phyloP scores from a whole-genome alignment of 2,888 invertebrate species.

The Cryptocephalus primarius region DNA sequence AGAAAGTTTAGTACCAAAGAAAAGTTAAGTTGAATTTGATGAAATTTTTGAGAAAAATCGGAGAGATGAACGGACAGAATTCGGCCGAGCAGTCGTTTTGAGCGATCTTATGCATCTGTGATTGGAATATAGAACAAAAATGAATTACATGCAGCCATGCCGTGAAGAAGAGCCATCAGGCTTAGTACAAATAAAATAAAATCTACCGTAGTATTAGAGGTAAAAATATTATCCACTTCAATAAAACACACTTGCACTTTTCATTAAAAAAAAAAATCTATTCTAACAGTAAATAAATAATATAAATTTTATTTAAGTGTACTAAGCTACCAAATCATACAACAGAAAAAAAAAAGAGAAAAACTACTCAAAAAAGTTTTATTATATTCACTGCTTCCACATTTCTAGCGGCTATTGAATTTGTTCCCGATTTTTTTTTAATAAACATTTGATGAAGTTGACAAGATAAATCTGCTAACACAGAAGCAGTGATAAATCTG shows the following conservation, averaged over 20 bases:
- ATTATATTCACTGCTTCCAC: conserved; percentile 23
- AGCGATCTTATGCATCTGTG: conserved; percentile 40
- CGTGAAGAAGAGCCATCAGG: conserved; percentile 4
- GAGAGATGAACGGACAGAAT: conserved; percentile 10
- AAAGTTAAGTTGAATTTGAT: too few species aligned
- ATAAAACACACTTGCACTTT: too few species aligned
- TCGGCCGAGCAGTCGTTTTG: conserved; percentile 37
- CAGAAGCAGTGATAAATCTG: conserved; percentile 30
- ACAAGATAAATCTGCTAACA: conserved; percentile 16
- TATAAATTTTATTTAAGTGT: conserved; percentile 6
- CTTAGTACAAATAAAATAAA: conserved; percentile 16
- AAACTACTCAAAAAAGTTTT: conserved; percentile 15
- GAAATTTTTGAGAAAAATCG: too few species aligned
- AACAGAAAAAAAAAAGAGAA: conserved; percentile 16
- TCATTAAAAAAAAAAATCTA: too few species aligned
- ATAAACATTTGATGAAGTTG: background rate
- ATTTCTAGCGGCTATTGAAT: conserved; percentile 10
- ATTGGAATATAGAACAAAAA: conserved; percentile 26
- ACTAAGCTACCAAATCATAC: conserved; percentile 10
- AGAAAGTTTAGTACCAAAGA: background rate
- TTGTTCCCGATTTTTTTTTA: background rate
- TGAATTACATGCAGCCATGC: conserved; percentile 33
- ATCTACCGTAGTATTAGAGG: background rate
- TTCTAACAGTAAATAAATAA: too few species aligned
- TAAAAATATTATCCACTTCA: too few species aligned